Base-by-base conservation (phyloP, 1,140 invertebrate species). In the Arctopsyche grandis region DNA sequence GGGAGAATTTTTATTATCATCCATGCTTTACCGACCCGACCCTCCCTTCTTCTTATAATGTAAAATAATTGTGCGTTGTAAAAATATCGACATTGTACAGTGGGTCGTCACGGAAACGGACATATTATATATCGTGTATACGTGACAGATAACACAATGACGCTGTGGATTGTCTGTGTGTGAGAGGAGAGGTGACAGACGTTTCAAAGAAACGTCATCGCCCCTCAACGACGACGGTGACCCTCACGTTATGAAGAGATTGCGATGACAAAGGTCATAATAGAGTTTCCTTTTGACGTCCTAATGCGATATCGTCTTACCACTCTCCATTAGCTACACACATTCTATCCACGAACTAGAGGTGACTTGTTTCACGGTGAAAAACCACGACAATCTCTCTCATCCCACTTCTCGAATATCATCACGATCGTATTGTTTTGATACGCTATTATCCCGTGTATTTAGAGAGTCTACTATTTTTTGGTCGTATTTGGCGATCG, bases 261-360 rank as follows among this genome's bases (percentile, higher is more conserved):
- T 56, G 71, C 71, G 71, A 74, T 74, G 71, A 74, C 71, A 74
- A 74, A 74, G 71, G 71, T 74, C 71, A 74, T 74, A 74, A 74
- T 74, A 74, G 71, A 74, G 46, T 74, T 74, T 74, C 71, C 71
- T 74, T 74, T 74, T 74, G 71, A 74, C 71, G 71, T 46, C 71
- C 44, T 74, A 74, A 74, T 74, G 71, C 71, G 71, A 74, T 74
- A 74, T 74, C 71, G 71, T 22, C 71, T 74, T 71, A 71, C 69
- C 71, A 22, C 71, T 46, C 71, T 74, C 71, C 71, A 74, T 74
- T 74, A 74, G 71, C 71, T 74, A 46, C 46, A 48, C 71, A 56
- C 71, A 48, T 48, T 71, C 29, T 71, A n/a, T 16, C 22, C 63
- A 12, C 1, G 3, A 12, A 52, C 48, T 12, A 4, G 48, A 14